These are phyloP conservation scores for Desmodus rotundus DNA, from an alignment of 2,113 vertebrate species.

Conservation along the genomic window DNA sequence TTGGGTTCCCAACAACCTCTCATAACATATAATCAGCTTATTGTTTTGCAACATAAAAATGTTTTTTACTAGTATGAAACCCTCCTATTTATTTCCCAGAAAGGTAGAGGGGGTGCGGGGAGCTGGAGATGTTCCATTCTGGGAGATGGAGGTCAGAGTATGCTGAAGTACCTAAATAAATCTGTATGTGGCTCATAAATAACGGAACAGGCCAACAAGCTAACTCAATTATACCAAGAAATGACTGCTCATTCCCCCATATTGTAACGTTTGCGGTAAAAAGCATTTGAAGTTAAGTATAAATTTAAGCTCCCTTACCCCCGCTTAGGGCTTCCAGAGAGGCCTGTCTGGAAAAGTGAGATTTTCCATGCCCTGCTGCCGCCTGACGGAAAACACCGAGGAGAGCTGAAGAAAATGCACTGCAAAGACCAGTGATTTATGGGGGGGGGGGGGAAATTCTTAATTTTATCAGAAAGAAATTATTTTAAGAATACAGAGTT, in stretches of 20 bases:
- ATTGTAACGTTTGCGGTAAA: slow-evolving; percentile 47
- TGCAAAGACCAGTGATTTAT: slow-evolving; percentile 22
- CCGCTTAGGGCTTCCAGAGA: slow-evolving; percentile 29
- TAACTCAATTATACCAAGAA: slow-evolving; percentile 59
- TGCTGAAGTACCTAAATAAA: slow-evolving; percentile 58
- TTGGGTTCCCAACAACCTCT: background rate
- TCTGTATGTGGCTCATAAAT: slow-evolving; percentile 66
- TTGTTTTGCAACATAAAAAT: slow-evolving; percentile 34
- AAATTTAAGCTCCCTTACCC: slow-evolving; percentile 54
- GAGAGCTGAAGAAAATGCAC: background rate
- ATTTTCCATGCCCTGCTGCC: slow-evolving; percentile 62
- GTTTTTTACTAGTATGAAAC: slow-evolving; percentile 22
- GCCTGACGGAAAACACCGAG: background rate
- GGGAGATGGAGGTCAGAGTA: slow-evolving; percentile 1
- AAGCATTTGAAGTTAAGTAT: slow-evolving; percentile 64
- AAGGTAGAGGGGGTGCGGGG: no score
- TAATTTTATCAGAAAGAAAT: slow-evolving; percentile 43
- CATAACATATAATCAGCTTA: background rate
- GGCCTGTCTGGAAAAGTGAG: slow-evolving; percentile 61
- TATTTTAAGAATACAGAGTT: background rate
- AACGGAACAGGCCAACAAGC: slow-evolving; percentile 50
- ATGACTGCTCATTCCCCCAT: background rate
- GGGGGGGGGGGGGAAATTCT: background rate
- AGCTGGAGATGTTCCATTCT: background rate
- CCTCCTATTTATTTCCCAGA: slow-evolving; percentile 24